Evolutionary conservation across 2,797 vertebrate genomes (phyloP), one percentile per base, ranked within the genome.

Genomic region (Oreochromis grahami): DNA sequence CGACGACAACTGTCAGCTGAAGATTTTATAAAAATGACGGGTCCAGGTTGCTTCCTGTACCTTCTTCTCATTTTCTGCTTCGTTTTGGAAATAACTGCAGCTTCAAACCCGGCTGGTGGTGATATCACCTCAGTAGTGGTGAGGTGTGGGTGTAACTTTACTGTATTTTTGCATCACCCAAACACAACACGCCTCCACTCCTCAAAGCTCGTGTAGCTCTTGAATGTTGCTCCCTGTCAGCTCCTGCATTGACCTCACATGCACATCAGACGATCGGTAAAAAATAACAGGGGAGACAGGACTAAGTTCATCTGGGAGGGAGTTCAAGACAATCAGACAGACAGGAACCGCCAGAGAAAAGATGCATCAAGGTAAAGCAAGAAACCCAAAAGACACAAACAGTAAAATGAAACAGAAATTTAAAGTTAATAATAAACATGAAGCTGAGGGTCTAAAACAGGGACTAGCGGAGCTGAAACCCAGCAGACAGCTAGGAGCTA

Each of bases 41-140:
- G 0, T 68, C n/a, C 1, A 2, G 34, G 60, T 65, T 6, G 19
- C 60, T 38, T 38, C 34, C 3, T 0, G 2, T 21, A 8, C 13
- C 63, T 65, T 68, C 63, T 68, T 68, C 12, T 13, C n/a, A 38
- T 0, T 65, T 65, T 65, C 34, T 8, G 11, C 60, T 38, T 65
- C 19, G 14, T 14, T 1, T 21, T 21, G 19, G 4, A 38, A 65
- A 38, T 21, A 14, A 65, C 17, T 60, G 58, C 17, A 7, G 58
- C 32, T 11, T 63, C 32, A 63, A 36, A 36, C 32, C 32, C 4
- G 1, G 32, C 58, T 63, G 34, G n/a, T 65, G 10, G 11, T 8
- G 60, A 65, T 65, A 0, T 21, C 11, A 41, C 19, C 60, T 41
- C 60, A 65, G 4, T 19, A 2, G 34, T 38, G 1, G 11, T 24